A percentile compares a stretch with the other conserved stretches of the same genome.
phyloP scores from a whole-genome alignment of 2,888 invertebrate species.

The Lasioglossum lativentre region DNA sequence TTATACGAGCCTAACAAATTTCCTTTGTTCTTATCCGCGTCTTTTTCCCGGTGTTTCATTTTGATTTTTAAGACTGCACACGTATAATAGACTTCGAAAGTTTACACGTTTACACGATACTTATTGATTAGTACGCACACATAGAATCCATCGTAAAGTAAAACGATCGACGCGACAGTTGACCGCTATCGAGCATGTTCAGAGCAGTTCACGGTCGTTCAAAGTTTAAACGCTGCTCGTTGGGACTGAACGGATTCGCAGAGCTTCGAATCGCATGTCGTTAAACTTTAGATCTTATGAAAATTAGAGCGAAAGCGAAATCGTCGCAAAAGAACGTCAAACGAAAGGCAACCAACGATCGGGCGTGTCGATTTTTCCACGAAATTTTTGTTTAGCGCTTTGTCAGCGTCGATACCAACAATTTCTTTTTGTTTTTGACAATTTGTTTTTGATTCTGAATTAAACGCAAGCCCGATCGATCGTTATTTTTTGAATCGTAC shows the following conservation, averaged over 20 bases:
- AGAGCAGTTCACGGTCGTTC: conserved; percentile 2
- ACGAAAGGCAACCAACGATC: neutral
- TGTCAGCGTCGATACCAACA: neutral
- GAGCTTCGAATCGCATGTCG: neutral
- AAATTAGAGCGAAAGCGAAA: neutral
- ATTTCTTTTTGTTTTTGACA: no score
- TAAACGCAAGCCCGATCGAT: conserved; percentile 38
- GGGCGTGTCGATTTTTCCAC: neutral
- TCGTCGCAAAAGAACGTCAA: neutral
- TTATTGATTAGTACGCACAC: conserved; percentile 40
- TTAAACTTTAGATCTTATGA: neutral
- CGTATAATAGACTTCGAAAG: conserved; percentile 42
- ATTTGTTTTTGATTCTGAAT: neutral
- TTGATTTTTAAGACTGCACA: conserved; percentile 44
- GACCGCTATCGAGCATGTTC: conserved; percentile 1
- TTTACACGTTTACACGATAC: conserved; percentile 45
- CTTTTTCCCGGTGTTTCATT: neutral
- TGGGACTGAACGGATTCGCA: neutral
- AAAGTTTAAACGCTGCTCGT: neutral
- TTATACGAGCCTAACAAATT: neutral
- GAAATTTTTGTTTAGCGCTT: neutral
- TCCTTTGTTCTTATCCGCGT: neutral
- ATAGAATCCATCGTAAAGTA: conserved; percentile 30
- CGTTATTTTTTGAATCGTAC: conserved; percentile 36
- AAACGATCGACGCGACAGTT: conserved; percentile 33